Conservation (phyloP, 2,888 invertebrate genomes). For the Syrphus vitripennis region DNA sequence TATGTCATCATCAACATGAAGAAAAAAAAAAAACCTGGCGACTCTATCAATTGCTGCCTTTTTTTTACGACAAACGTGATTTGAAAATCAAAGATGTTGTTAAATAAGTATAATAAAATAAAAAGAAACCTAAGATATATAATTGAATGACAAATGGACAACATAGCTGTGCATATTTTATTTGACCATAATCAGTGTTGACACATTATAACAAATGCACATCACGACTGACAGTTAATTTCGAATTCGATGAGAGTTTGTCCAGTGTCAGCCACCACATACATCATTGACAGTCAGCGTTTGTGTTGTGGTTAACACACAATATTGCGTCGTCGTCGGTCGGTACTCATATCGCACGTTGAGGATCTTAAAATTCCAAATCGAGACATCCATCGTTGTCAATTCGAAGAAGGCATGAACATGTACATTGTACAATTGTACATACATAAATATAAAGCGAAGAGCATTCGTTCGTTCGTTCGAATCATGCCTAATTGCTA, state of each 20-base stretch:
- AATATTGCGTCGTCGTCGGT: slow-evolving; percentile 23
- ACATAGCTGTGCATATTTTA: slow-evolving; percentile 65
- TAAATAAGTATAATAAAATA: background rate
- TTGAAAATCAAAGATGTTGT: slow-evolving; percentile 21
- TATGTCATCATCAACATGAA: slow-evolving; percentile 29
- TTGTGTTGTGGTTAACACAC: slow-evolving; percentile 40
- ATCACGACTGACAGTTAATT: slow-evolving; percentile 61
- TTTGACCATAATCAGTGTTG: slow-evolving; percentile 60
- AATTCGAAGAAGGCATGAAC: slow-evolving; percentile 33
- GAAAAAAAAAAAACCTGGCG: no score
- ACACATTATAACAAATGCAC: slow-evolving; percentile 53
- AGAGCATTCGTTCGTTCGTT: slow-evolving; percentile 46
- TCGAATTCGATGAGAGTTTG: slow-evolving; percentile 66
- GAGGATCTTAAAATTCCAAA: slow-evolving; percentile 53
- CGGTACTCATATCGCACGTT: slow-evolving; percentile 66
- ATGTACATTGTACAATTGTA: no score
- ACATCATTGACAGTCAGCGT: slow-evolving; percentile 19
- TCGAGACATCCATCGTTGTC: slow-evolving; percentile 13
- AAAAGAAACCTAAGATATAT: slow-evolving; percentile 28
- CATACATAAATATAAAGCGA: background rate
- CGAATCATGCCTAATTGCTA: slow-evolving; percentile 66
- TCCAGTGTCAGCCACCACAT: slow-evolving; percentile 33
- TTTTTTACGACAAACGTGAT: slow-evolving; percentile 42
- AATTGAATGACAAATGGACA: slow-evolving; percentile 68
- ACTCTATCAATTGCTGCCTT: background rate